Evolutionary conservation across 2,797 vertebrate species (phyloP), one percentile per base, ranked within the genome.

Genomic region (Melanotaenia parkinsoni): DNA sequence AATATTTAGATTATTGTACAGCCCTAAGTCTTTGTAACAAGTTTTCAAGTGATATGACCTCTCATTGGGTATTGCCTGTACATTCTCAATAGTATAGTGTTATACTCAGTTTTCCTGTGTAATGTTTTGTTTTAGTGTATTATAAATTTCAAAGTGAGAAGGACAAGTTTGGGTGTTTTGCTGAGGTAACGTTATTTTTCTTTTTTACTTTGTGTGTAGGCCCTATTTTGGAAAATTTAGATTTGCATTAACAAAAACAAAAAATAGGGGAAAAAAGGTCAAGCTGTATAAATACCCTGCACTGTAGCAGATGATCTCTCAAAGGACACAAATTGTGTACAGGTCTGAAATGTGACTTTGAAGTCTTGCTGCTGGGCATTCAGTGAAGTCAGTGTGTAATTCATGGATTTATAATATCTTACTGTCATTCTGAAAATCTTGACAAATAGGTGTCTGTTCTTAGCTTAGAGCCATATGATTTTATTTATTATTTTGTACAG

Each of bases 61-160:
- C 54, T 61, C 71, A 66, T 58, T 71, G 80, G 83, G 70, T 88
- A 83, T 89, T 85, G 58, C 88, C 74, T 91, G 87, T 90, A 83
- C 62, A 87, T 89, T 90, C 90, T 80, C 77, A 88, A 82, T 94
- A 94, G 94, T 87, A 9, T 61, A 77, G 76, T 58, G 28, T 76
- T 50, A 37, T 63, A 69, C 79, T 75, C 63, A 40, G 37, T 61
- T 81, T 73, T 77, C 68, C 65, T 73, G 70, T 84, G 67, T 76
- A 77, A 63, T 54, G 33, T 86, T 35, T 84, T 78, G 60, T 65
- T 76, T 89, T 67, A 82, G 60, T 82, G 62, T 87, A 70, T 74
- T 63, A 59, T 76, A 58, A 66, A 75, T 47, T 37, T 72, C 16
- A 40, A 65, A 50, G 53, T 53, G 54, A n/a, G 11, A 40, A 40